Evolutionary conservation across 2,888 invertebrate genomes (phyloP).

Genomic region (Flabesymbios commensalis): DNA sequence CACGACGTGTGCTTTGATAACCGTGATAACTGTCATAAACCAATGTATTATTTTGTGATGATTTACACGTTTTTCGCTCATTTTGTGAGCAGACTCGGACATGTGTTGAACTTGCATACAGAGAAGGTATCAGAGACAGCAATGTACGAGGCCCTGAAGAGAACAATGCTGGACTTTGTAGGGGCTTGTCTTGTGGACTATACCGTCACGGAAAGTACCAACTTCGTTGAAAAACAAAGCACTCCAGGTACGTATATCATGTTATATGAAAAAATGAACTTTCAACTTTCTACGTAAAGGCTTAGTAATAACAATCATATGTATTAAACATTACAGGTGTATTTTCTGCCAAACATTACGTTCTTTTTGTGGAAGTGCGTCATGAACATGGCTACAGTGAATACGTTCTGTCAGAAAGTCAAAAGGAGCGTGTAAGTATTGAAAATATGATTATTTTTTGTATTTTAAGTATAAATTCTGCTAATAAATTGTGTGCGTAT

Average conservation of each 20-base stretch:
- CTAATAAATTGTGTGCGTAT: no score
- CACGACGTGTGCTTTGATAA: no score
- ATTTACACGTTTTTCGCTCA: no score
- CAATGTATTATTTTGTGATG: no score
- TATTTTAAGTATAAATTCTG: no score
- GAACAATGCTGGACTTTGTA: neutral
- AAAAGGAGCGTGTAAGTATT: no score
- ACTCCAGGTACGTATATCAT: neutral
- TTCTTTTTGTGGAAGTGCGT: no score
- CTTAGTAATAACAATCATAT: neutral
- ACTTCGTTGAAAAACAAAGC: slow-evolving; percentile 10
- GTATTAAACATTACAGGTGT: neutral
- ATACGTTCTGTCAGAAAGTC: neutral
- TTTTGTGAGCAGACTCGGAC: slow-evolving; percentile 52
- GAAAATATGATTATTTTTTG: no score
- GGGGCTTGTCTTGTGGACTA: slow-evolving; percentile 24
- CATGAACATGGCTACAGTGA: slow-evolving; percentile 3
- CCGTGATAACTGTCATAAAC: no score
- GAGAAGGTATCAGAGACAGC: slow-evolving; percentile 58
- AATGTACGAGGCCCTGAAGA: slow-evolving; percentile 48
- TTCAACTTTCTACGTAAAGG: neutral
- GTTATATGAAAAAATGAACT: no score
- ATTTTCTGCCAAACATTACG: no score
- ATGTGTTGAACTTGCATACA: slow-evolving; percentile 58
- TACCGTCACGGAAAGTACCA: slow-evolving; percentile 32